Evolutionary conservation across 2,113 vertebrate species (phyloP).

Genomic region (Nibea albiflora): DNA sequence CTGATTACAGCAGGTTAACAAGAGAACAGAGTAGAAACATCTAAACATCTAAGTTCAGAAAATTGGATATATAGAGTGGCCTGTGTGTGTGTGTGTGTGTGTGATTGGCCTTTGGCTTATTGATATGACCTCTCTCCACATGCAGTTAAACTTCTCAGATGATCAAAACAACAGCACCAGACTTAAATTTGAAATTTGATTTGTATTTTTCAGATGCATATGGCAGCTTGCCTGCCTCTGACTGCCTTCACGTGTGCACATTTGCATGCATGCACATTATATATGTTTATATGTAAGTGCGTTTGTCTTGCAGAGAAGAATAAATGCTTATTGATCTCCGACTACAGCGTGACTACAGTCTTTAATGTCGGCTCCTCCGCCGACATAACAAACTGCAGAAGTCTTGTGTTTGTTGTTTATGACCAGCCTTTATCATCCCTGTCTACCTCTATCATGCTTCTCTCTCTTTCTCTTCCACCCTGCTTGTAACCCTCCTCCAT

Average conservation of each 20-base stretch:
- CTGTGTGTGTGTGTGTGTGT: background rate
- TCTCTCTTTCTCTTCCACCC: background rate
- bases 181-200: background rate
- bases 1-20: constrained; percentile 13
- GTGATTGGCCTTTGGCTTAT: background rate
- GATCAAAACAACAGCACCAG: background rate
- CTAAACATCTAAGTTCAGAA: background rate
- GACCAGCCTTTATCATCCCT: constrained; percentile 45
- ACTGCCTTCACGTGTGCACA: background rate
- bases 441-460: constrained; percentile 45
- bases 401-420: constrained; percentile 62
- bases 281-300: constrained; percentile 3
- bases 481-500: constrained; percentile 11
- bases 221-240: background rate
- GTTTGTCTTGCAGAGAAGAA: constrained; percentile 42
- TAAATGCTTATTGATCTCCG: constrained; percentile 61
- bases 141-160: background rate
- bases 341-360: constrained; percentile 20
- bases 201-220: background rate
- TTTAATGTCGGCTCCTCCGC: constrained; percentile 39
- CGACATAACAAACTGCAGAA: constrained; percentile 37
- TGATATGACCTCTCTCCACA: background rate
- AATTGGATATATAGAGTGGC: background rate
- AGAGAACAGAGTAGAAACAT: constrained; percentile 11
- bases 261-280: constrained; percentile 2